Percentiles rank a stretch among this genome's conserved stretches.
Conservation (phyloP, 2,113 vertebrate genomes). For the Archocentrus centrarchus region DNA sequence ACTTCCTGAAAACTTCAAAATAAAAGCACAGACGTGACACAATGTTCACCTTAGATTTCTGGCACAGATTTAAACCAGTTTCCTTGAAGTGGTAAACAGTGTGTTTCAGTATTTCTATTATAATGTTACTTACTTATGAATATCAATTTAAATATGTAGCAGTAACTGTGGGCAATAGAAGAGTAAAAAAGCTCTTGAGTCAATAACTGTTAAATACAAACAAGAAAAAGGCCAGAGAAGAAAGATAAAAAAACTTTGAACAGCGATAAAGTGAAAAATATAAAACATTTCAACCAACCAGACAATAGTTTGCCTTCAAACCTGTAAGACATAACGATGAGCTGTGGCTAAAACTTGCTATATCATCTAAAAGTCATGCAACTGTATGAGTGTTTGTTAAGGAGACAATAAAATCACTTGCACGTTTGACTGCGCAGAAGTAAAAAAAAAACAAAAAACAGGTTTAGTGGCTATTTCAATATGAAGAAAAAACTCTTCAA, state of each 20-base stretch:
- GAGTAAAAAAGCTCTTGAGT: not conserved
- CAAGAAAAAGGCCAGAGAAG: not conserved
- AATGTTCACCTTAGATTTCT: no score
- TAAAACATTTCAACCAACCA: not conserved
- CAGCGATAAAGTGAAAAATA: not conserved
- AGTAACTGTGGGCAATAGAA: not conserved
- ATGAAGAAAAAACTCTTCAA: not conserved
- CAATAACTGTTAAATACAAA: no score
- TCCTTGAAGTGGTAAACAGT: fast-evolving
- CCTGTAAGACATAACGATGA: not conserved
- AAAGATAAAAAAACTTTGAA: not conserved
- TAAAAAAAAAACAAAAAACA: not conserved
- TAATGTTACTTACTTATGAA: not conserved
- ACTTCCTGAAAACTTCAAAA: no score
- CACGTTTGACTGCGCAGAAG: not conserved
- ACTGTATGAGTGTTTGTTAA: no score
- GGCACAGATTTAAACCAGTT: no score
- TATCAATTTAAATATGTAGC: not conserved
- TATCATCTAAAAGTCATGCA: not conserved
- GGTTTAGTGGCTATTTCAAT: not conserved
- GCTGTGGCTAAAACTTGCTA: not conserved
- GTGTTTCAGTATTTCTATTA: not conserved
- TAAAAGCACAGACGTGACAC: no score
- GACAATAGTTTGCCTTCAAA: not conserved
- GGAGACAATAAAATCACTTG: no score